Percentiles rank a stretch among this genome's conserved stretches.
phyloP scores from a whole-genome alignment of 2,113 vertebrate species.

The Micronycteris hirsuta region DNA sequence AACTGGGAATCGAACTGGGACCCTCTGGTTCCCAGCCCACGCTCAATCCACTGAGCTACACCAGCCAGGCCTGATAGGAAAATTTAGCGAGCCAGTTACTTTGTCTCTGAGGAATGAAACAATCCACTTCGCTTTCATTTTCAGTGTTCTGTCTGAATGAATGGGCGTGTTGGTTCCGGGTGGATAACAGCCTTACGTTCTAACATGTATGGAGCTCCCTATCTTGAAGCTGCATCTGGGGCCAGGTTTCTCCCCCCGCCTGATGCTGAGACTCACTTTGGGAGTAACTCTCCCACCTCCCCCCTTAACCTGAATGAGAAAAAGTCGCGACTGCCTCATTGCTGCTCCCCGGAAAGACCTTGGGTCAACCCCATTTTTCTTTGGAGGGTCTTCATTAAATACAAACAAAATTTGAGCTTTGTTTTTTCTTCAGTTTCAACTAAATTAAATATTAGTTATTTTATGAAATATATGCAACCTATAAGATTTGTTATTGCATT shows the following conservation, averaged over 20 bases:
- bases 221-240: not conserved
- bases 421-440: not conserved
- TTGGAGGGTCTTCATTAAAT: not conserved
- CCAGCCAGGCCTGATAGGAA: not conserved
- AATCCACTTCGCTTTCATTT: not conserved
- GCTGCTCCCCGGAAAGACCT: not conserved
- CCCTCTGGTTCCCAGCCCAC: too few species aligned
- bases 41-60: too few species aligned
- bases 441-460: not conserved
- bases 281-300: not conserved
- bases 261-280: conserved; percentile 48
- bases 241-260: conserved; percentile 9
- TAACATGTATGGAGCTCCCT: not conserved
- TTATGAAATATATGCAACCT: not conserved
- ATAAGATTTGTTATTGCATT: not conserved
- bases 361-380: not conserved
- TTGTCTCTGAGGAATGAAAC: not conserved
- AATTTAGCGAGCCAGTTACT: not conserved
- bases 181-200: not conserved
- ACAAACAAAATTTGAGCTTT: not conserved
- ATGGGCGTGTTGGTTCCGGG: not conserved
- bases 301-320: not conserved
- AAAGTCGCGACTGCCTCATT: not conserved
- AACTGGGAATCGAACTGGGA: too few species aligned
- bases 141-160: not conserved